Evolutionary conservation across 2,113 vertebrate genomes (phyloP).

Genomic region (Tetrao urogallus): DNA sequence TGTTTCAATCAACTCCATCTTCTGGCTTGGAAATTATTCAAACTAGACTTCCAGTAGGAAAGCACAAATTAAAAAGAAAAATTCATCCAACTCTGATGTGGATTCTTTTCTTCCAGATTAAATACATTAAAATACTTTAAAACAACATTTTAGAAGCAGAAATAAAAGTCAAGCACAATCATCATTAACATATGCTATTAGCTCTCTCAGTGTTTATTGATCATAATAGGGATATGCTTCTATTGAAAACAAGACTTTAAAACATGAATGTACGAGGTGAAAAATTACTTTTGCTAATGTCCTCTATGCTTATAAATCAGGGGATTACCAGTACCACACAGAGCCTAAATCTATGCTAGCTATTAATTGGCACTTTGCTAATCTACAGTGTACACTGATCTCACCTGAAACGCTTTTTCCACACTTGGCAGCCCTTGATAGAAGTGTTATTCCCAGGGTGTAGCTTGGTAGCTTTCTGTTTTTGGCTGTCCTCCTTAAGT

Average conservation of each 20-base stretch:
- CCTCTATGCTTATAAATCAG: conserved; percentile 16
- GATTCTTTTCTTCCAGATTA: background rate
- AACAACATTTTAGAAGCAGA: background rate
- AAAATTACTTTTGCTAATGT: background rate
- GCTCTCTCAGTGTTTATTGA: background rate
- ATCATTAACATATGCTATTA: background rate
- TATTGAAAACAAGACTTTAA: background rate
- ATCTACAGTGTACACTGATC: background rate
- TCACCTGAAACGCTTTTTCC: background rate
- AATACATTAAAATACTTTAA: background rate
- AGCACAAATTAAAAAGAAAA: background rate
- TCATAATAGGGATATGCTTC: background rate
- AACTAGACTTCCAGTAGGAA: background rate
- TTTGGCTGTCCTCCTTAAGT: conserved; percentile 4
- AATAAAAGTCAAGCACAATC: background rate
- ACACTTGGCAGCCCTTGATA: background rate
- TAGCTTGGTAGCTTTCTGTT: background rate
- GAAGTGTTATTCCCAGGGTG: background rate
- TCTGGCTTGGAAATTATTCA: background rate
- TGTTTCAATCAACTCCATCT: background rate
- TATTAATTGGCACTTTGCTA: conserved; percentile 11
- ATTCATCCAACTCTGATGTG: background rate
- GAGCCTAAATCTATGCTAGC: background rate
- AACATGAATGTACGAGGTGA: background rate
- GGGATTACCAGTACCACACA: background rate